These are phyloP conservation scores for Aldabrachelys gigantea DNA, from an alignment of 2,113 vertebrate genomes.

Conservation along the genomic window DNA sequence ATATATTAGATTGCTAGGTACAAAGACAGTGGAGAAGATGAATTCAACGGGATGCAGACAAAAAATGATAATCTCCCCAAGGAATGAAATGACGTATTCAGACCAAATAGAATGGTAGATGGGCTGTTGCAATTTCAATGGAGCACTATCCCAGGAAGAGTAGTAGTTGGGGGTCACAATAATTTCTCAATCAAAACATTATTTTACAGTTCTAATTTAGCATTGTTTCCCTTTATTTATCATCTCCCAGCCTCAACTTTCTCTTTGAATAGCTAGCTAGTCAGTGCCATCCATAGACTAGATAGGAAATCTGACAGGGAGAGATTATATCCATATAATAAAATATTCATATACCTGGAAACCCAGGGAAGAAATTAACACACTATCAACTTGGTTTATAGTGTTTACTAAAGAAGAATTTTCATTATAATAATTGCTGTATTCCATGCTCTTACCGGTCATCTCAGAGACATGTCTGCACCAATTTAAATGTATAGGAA, in stretches of 20 bases:
- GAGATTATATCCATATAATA: neutral
- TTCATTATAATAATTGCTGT: neutral
- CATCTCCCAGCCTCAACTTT: neutral
- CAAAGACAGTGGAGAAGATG: conserved; percentile 14
- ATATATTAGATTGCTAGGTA: conserved; percentile 41
- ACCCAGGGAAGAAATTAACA: neutral
- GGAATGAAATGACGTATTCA: conserved; percentile 30
- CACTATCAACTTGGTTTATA: neutral
- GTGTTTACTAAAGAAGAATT: neutral
- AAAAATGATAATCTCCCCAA: conserved; percentile 38
- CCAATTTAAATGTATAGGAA: neutral
- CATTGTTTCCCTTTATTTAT: conserved; percentile 52
- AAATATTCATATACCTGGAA: neutral
- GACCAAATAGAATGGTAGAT: neutral
- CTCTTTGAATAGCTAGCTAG: conserved; percentile 21
- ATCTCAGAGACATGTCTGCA: neutral
- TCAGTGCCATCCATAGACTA: neutral
- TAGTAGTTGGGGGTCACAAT: conserved; percentile 1
- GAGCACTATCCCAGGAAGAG: conserved; percentile 28
- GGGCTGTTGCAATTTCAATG: conserved; percentile 28
- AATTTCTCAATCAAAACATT: conserved; percentile 32
- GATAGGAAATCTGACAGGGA: neutral
- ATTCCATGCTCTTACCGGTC: neutral
- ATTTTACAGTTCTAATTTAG: conserved; percentile 19
- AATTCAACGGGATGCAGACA: neutral